These are phyloP conservation scores for Aix galericulata DNA, from an alignment of 2,113 vertebrate genomes.

Conservation along the genomic window DNA sequence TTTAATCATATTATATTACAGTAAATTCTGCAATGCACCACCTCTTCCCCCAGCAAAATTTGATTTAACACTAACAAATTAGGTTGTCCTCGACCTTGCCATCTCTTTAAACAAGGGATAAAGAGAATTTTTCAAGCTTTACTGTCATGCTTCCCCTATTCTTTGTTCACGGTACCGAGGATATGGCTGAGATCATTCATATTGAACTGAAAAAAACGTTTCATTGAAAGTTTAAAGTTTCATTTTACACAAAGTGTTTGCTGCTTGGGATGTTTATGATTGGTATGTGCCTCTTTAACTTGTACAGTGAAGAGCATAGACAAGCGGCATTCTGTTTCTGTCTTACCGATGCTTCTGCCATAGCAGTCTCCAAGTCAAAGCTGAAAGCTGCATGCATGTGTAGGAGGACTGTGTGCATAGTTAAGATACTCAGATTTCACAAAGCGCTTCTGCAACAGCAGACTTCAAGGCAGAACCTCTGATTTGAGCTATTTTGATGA, in stretches of 20 bases:
- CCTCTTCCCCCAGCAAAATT: neutral
- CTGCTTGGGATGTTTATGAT: neutral
- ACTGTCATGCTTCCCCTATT: fast-evolving
- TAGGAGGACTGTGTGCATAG: neutral
- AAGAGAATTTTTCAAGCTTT: neutral
- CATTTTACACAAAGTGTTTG: neutral
- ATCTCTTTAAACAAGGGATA: neutral
- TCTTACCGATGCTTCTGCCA: neutral
- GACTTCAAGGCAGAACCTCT: neutral
- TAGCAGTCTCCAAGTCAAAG: neutral
- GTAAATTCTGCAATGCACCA: neutral
- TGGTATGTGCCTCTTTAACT: neutral
- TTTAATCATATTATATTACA: neutral
- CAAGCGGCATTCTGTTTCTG: neutral
- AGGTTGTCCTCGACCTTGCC: neutral
- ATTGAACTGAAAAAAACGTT: neutral
- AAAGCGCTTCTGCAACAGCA: neutral
- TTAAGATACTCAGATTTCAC: neutral
- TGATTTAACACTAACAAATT: neutral
- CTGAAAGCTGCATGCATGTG: neutral
- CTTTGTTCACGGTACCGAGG: neutral
- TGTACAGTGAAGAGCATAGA: neutral
- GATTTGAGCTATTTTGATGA: neutral
- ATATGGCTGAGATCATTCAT: neutral
- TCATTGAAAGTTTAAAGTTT: neutral